Conservation (phyloP, 2,113 vertebrate genomes). For the Mormoops blainvillei region DNA sequence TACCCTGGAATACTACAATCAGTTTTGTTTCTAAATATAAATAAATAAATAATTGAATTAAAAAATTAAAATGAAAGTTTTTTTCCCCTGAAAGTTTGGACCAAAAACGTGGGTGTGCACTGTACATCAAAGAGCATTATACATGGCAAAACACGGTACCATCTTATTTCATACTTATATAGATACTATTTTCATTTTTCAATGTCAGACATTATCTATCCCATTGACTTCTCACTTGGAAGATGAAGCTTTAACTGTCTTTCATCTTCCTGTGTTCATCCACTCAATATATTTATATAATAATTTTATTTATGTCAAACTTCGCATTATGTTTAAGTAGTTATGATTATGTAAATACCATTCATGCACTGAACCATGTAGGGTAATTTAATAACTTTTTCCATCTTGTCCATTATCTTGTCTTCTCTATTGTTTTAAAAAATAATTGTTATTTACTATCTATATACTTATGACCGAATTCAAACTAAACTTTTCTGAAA, state of each 20-base stretch:
- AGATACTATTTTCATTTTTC: neutral
- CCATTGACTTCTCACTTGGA: neutral
- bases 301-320: neutral
- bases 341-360: neutral
- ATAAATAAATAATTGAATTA: too few relatives aligned
- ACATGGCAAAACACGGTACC: too few relatives aligned
- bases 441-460: neutral
- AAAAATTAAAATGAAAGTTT: too few relatives aligned
- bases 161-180: neutral
- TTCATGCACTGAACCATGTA: neutral
- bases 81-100: too few relatives aligned
- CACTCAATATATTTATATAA: neutral
- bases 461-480: neutral
- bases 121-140: too few relatives aligned
- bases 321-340: conserved; percentile 5
- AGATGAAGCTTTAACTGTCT: neutral
- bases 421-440: neutral
- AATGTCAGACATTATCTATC: neutral
- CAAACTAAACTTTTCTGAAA: neutral
- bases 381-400: neutral
- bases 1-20: too few relatives aligned
- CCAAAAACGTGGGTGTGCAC: too few relatives aligned
- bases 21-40: too few relatives aligned
- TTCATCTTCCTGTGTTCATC: neutral
- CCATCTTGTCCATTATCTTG: neutral